Base-by-base conservation (phyloP, 2,888 invertebrate species). In the Polyploca ridens region DNA sequence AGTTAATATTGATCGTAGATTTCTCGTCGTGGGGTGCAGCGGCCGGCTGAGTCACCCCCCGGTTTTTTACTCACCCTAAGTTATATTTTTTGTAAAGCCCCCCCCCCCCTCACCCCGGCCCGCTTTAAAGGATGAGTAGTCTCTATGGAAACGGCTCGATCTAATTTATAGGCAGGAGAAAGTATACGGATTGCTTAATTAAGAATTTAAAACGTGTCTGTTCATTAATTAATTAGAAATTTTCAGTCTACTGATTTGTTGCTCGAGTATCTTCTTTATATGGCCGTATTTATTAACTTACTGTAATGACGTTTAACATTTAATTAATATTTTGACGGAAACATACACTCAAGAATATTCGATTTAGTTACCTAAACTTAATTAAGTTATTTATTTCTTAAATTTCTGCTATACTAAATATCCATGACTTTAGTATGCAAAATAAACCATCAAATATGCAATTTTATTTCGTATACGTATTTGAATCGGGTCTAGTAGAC, bases 1-100 rank as follows among this genome's bases (percentile, higher is more conserved):
- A 94, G 94, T 94, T 94, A 94, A 94, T 94, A 94, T 94, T 94
- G 94, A 94, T 94, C 94, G 94, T 92, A 90, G 93, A 93, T 94
- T 94, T 94, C 89, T 92, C 92, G 85, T 88, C 90, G 93, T 93
- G 94, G 94, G 94, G 94, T 93, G 94, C 94, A 94, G 89, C 93
- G 94, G 93, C 93, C 93, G 94, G 94, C 91, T 93, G 93, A 94
- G 91, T 94, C 94, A 94, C 94, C 94, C 94, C 94, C 93, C 93
- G 93, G 91, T 91, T 93, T 94, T 94, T 94, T 94, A 93, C 94
- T 94, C 94, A 94, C 94, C 94, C 94, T 94, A 93, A 94, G 93
- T 93, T 94, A 94, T 94, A 94, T 94, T 94, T 94, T 91, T 94
- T 93, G 89, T 90, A 89, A 91, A 93, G 89, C 87, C 89, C 90